These are phyloP conservation scores for Atrichornis clamosus DNA, from an alignment of 2,113 vertebrate species.

Conservation along the genomic window DNA sequence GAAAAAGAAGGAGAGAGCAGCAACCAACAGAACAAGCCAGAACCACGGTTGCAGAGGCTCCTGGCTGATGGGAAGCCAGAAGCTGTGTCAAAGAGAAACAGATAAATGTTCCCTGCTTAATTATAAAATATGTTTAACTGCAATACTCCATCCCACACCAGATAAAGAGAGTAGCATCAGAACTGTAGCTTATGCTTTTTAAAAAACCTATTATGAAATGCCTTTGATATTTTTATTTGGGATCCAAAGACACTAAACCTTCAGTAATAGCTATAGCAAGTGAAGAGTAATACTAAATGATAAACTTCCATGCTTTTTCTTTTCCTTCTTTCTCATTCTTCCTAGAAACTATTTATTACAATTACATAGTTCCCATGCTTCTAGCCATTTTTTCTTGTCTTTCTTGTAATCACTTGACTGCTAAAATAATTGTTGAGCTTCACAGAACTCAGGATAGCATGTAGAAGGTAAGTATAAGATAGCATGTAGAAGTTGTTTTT, in stretches of 20 bases:
- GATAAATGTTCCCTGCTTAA: accelerated
- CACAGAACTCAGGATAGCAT: background rate
- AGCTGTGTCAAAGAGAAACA: background rate
- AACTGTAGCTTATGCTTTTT: background rate
- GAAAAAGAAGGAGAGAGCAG: background rate
- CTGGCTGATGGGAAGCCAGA: background rate
- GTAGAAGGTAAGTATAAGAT: background rate
- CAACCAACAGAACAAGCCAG: background rate
- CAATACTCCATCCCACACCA: background rate
- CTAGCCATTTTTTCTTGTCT: background rate
- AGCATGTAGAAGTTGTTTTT: background rate
- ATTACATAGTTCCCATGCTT: background rate
- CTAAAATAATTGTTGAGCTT: background rate
- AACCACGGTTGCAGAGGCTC: background rate
- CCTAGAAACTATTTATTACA: background rate
- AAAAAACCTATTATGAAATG: background rate
- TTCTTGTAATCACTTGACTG: background rate
- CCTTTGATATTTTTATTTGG: background rate
- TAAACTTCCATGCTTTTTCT: background rate
- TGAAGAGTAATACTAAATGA: background rate
- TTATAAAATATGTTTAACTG: background rate
- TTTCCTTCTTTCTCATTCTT: background rate
- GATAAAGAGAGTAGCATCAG: background rate
- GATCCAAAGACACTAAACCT: background rate
- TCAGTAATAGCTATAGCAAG: background rate